Evolutionary conservation across 1,140 invertebrate genomes (phyloP), one percentile per base, ranked within the genome.

Genomic region (Doryteuthis pealeii): DNA sequence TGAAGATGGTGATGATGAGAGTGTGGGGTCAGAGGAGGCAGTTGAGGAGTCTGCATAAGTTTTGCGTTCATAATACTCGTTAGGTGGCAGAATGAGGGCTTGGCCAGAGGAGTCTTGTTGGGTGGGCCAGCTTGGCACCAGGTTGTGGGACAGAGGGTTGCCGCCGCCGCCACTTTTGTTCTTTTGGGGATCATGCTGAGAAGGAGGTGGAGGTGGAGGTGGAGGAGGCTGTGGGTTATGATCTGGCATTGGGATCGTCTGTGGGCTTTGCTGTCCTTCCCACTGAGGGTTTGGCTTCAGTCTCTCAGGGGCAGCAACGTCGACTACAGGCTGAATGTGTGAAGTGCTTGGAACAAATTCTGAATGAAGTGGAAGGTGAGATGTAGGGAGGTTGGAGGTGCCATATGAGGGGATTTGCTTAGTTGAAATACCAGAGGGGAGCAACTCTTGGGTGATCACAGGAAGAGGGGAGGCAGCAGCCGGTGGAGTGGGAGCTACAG

Each of bases 391-490:
- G 15, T 74, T 70, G 58, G 69, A 70, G 43, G 72, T 74, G 15
- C 72, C 77, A 66, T 78, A 72, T 58, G 66, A 58, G 70, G 71
- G 78, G 62, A 70, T 78, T 58, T 68, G 66, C 54, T 74, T 33
- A 70, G n/a, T 79, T 71, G 31, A 77, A 69, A 62, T 32, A 32
- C 43, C 70, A n/a, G 54, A 22, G 18, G 54, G 18, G 18, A 22
- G 18, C 54, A 28, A 62, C 22, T 62, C 54, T 62, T 22, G 54
- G 26, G 18, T 5, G 54, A 62, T 62, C 54, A 62, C 54, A 62
- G 54, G 26, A 62, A 28, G 26, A 28, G 54, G 26, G 18, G 18
- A 14, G 35, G 35, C 35, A 40, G 28, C 22, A 33, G 18, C 68
- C 69, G 31, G n/a, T 35, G 62, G 69, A 69, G 31, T 43, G 22